Percentiles rank a stretch among this genome's conserved stretches.
phyloP scores from a whole-genome alignment of 2,797 vertebrate genomes.

The Hydrolagus colliei region DNA sequence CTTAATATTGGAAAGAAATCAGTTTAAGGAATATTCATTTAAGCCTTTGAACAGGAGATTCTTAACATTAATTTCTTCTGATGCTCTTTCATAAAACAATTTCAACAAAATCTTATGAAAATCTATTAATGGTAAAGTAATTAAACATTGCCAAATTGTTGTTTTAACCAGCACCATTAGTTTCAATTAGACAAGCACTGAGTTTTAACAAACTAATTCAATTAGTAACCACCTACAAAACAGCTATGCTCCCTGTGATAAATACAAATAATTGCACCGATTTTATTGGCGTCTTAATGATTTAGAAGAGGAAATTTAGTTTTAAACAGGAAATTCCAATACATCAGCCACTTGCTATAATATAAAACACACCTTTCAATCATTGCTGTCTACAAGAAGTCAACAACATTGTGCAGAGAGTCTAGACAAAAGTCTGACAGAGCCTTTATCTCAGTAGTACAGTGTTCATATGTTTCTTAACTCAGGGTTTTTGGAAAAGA shows the following conservation, averaged over 20 bases:
- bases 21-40: not conserved
- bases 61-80: not conserved
- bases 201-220: constrained; percentile 50
- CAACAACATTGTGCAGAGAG: not conserved
- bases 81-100: not conserved
- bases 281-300: constrained; percentile 60
- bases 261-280: constrained; percentile 58
- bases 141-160: constrained; percentile 55
- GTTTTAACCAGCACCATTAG: constrained; percentile 64
- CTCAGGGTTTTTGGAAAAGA: not conserved
- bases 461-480: constrained; percentile 7
- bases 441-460: not conserved
- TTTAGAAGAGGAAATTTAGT: constrained; percentile 46
- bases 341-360: constrained; percentile 18
- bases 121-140: constrained; percentile 59
- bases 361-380: constrained; percentile 33
- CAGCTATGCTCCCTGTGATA: constrained; percentile 36
- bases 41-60: constrained; percentile 18
- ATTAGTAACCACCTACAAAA: constrained; percentile 30
- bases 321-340: constrained; percentile 34
- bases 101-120: constrained; percentile 10
- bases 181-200: constrained; percentile 60
- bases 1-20: not conserved
- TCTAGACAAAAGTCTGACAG: constrained; percentile 18
- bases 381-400: not conserved